Conservation (phyloP, 2,888 invertebrate species). For the Drosophila aldrichi region DNA sequence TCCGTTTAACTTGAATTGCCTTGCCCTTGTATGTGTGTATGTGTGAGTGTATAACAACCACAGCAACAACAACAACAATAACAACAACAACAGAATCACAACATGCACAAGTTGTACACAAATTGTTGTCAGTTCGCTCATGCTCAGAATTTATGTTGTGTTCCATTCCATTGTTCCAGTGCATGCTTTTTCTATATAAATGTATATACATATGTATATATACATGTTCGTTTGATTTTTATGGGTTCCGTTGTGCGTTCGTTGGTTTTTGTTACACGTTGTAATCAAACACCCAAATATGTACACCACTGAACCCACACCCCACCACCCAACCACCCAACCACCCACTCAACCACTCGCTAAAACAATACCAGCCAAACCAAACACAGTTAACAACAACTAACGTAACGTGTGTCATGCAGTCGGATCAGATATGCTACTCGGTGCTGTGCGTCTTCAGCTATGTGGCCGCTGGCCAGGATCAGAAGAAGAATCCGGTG, state of each 20-base stretch:
- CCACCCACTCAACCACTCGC: conserved; percentile 1
- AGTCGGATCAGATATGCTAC: conserved; percentile 99
- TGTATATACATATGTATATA: neutral
- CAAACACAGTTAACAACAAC: conserved; percentile 31
- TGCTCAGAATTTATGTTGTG: conserved; percentile 18
- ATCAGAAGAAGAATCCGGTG: conserved; percentile 87
- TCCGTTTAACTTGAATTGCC: neutral
- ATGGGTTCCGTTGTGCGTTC: conserved; percentile 23
- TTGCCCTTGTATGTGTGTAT: neutral
- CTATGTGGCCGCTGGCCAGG: conserved; percentile 97
- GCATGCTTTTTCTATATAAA: conserved; percentile 32
- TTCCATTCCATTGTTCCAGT: conserved; percentile 51
- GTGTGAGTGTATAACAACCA: conserved; percentile 13
- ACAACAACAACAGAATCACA: conserved; percentile 22
- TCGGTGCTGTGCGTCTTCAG: conserved; percentile 99
- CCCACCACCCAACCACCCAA: conserved; percentile 5
- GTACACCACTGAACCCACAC: conserved; percentile 1
- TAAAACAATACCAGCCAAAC: conserved; percentile 5
- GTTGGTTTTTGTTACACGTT: conserved; percentile 47
- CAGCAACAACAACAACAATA: conserved; percentile 20
- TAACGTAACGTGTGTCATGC: conserved; percentile 34
- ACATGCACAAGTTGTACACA: conserved; percentile 37
- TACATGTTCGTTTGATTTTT: conserved; percentile 2
- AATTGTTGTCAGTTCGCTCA: conserved; percentile 5
- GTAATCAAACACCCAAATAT: conserved; percentile 18